Evolutionary conservation across 2,888 invertebrate species (phyloP), one percentile per base, ranked within the genome.

Genomic region (Agriopis aurantiaria): DNA sequence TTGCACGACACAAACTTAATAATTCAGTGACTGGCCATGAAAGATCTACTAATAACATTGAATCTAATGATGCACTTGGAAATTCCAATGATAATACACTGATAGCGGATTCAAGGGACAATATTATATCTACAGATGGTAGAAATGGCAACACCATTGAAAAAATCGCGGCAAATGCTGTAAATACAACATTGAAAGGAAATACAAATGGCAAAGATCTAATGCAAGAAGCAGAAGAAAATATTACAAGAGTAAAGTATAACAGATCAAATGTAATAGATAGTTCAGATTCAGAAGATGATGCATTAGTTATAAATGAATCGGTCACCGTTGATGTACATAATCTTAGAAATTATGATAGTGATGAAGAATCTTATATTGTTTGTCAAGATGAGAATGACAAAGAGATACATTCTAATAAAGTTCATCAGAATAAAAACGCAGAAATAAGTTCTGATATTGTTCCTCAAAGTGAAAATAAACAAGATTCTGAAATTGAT

Each of bases 1-100:
- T 95, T n/a, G 95, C 95, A 0, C 95, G 93, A 80, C 81, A 95
- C 10, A 87, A 91, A 79, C 85, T 87, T 78, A 77, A 76, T 9
- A 75, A 71, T 63, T 69, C 66, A 49, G 71, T 71, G 68, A 71
- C 58, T 46, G 71, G 43, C 73, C 43, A 12, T 6, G 33, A 23
- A 8, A 58, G 12, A 9, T 5, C 23, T 23, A 9, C 1, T n/a
- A 48, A 23, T 33, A 33, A 46, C 23, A 46, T 8, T 23, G 33
- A 14, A 46, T 8, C 23, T 23, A 49, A 43, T 49, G 53, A 43
- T 46, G 3, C 0, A 43, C 60, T 40, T n/a, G 61, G 53, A 33
- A n/a, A 46, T 45, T 12, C 23, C 0, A 52, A 23, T 45, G 45
- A 53, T 62, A n/a, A 23, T 2, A 53, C 4, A 45, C 9, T 45